Conservation (phyloP, 2,797 vertebrate species). For the Melanotaenia parkinsoni region DNA sequence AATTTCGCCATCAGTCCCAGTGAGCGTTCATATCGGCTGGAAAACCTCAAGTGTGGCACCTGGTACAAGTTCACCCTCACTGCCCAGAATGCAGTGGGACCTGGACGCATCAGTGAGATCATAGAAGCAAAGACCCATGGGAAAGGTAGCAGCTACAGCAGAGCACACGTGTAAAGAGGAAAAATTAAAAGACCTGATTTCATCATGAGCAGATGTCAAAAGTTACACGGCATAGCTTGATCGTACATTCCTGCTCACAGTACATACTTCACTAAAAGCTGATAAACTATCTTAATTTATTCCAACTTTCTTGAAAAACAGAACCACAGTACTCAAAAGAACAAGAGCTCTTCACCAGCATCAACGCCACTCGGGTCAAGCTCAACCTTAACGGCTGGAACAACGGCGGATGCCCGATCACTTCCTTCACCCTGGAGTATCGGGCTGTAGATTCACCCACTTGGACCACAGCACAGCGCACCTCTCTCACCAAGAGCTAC, state of each 20-base stretch:
- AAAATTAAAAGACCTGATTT: neutral
- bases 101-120: conserved; percentile 97
- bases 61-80: conserved; percentile 99
- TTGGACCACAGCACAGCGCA: conserved; percentile 94
- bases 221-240: no score
- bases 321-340: conserved; percentile 98
- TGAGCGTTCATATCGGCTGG: conserved; percentile 93
- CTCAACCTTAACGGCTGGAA: conserved; percentile 97
- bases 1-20: conserved; percentile 97
- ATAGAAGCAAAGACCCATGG: conserved; percentile 98
- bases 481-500: conserved; percentile 95
- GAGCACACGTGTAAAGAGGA: neutral
- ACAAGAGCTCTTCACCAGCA: conserved; percentile 94
- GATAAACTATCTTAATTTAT: neutral
- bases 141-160: conserved; percentile 85
- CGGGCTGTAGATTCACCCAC: conserved; percentile 88
- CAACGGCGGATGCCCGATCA: conserved; percentile 95
- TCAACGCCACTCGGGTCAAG: conserved; percentile 92
- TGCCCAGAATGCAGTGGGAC: conserved; percentile 96
- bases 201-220: neutral
- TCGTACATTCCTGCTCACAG: neutral
- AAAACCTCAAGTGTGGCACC: conserved; percentile 95
- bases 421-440: conserved; percentile 94
- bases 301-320: conserved; percentile 52
- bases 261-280: neutral